Evolutionary conservation across 2,797 vertebrate species (phyloP).

Genomic region (Mycteria americana): DNA sequence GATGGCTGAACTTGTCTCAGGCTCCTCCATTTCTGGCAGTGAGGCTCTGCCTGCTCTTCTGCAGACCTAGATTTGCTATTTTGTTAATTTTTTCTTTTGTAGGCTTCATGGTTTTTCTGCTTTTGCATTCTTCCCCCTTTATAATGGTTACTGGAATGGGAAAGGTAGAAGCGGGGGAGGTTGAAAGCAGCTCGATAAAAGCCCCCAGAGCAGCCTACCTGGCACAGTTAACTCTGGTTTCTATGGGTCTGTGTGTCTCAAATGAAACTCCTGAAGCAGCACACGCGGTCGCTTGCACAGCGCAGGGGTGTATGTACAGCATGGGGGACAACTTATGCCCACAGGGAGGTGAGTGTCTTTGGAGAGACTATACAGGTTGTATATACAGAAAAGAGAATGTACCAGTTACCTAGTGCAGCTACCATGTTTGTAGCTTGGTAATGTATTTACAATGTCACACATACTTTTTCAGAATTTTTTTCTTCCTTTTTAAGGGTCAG

Average conservation of each 20-base stretch:
- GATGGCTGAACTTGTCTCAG: neutral
- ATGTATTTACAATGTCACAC: neutral
- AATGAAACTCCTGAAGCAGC: neutral
- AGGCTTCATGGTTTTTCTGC: neutral
- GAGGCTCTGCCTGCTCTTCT: neutral
- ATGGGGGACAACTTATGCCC: neutral
- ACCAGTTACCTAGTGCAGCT: neutral
- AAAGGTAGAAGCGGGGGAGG: neutral
- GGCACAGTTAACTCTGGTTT: neutral
- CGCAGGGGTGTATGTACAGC: neutral
- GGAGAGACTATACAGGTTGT: neutral
- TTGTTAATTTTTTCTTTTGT: neutral
- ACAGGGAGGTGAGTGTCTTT: neutral
- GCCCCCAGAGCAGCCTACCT: neutral
- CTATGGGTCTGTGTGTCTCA: neutral
- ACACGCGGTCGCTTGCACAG: accelerated
- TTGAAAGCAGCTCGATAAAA: neutral
- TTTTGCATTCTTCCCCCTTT: neutral
- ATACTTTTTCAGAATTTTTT: neutral
- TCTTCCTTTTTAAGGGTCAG: neutral
- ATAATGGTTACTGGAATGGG: neutral
- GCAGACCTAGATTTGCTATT: neutral
- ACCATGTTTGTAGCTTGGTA: neutral
- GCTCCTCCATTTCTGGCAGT: neutral
- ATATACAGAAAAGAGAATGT: neutral